Conservation (phyloP, 2,888 invertebrate genomes). For the Leptinotarsa haldemani region DNA sequence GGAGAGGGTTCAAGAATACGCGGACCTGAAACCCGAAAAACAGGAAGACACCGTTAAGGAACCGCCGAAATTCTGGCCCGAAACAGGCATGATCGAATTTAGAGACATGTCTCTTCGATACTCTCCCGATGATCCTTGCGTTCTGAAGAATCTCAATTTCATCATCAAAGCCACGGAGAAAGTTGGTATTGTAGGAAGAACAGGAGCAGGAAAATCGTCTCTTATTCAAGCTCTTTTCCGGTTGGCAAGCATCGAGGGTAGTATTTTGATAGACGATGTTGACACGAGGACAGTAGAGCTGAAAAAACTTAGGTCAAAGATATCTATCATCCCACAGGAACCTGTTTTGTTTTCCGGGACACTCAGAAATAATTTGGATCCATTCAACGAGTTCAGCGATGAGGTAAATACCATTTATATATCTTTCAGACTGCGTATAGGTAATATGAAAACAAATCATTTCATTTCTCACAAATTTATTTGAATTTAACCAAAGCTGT, state of each 20-base stretch:
- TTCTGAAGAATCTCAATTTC: conserved; percentile 79
- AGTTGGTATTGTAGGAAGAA: conserved; percentile 83
- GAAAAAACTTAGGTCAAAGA: conserved; percentile 78
- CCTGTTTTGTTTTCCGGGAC: conserved; percentile 88
- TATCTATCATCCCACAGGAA: conserved; percentile 88
- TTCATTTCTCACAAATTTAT: neutral
- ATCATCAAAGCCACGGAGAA: conserved; percentile 76
- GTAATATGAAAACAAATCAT: too few relatives aligned
- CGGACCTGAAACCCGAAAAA: conserved; percentile 73
- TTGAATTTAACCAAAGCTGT: too few relatives aligned
- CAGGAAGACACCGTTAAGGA: conserved; percentile 45
- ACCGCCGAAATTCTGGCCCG: conserved; percentile 79
- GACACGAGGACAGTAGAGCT: conserved; percentile 77
- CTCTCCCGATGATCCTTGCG: conserved; percentile 75
- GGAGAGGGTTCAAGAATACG: conserved; percentile 87
- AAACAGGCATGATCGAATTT: conserved; percentile 76
- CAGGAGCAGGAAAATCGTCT: conserved; percentile 86
- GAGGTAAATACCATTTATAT: conserved; percentile 63
- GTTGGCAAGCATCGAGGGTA: conserved; percentile 80
- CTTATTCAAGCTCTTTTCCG: conserved; percentile 83
- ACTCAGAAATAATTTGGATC: conserved; percentile 89
- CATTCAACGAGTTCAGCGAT: conserved; percentile 84
- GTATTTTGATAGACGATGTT: conserved; percentile 82
- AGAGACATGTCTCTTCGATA: conserved; percentile 78
- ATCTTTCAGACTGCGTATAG: neutral